A percentile compares a stretch with the other conserved stretches of the same genome.
Conservation (phyloP, 2,113 vertebrate species). For the Leptocoma aspasia region DNA sequence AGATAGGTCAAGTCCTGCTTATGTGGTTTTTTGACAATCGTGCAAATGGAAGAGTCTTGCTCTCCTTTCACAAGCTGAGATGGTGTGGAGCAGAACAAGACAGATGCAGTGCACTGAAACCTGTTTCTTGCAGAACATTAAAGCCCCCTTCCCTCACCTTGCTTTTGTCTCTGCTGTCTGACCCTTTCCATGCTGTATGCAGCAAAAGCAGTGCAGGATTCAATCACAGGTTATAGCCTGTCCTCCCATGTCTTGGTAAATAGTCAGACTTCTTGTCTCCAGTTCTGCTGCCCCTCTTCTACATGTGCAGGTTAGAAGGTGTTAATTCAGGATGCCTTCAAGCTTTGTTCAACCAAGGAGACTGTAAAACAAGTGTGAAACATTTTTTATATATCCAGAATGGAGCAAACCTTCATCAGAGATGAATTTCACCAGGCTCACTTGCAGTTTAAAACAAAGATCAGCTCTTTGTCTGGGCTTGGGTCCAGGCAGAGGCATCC, state of each 20-base stretch:
- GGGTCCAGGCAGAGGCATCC: neutral
- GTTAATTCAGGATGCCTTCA: neutral
- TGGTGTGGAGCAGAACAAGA: neutral
- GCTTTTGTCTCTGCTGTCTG: neutral
- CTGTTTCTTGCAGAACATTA: neutral
- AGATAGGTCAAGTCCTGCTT: neutral
- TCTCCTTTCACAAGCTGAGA: neutral
- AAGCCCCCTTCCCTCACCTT: neutral
- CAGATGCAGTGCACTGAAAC: neutral
- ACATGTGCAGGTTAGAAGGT: neutral
- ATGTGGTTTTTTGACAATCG: neutral
- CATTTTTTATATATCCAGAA: neutral
- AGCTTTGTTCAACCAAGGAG: neutral
- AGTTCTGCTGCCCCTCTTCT: neutral
- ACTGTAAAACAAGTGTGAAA: neutral
- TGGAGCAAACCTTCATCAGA: neutral
- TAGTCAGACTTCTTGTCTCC: neutral
- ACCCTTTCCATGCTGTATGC: neutral
- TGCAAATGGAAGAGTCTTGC: neutral
- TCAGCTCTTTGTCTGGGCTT: neutral
- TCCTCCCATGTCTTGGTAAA: neutral
- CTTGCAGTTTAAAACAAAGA: neutral
- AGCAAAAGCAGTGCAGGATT: neutral
- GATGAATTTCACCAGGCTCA: neutral
- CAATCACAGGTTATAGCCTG: neutral